These are phyloP conservation scores for Aphidius colemani DNA, from an alignment of 2,888 invertebrate genomes.

Conservation along the genomic window DNA sequence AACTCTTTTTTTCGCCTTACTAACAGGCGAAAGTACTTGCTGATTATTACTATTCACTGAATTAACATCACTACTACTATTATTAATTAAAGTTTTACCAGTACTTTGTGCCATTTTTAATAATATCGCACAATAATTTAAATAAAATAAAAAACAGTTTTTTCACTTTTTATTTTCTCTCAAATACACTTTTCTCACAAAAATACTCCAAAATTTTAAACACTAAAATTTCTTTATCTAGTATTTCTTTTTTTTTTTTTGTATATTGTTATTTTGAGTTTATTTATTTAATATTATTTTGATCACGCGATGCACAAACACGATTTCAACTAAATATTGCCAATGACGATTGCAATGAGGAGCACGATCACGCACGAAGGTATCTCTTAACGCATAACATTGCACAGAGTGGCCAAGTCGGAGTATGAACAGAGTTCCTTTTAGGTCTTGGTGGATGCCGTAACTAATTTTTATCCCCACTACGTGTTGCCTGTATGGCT, in stretches of 20 bases:
- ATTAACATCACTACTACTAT: conserved; percentile 57
- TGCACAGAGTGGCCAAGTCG: conserved; percentile 55
- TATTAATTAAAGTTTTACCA: conserved; percentile 60
- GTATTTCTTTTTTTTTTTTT: not conserved
- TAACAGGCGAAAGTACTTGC: conserved; percentile 46
- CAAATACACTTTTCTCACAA: no score
- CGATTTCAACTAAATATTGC: conserved; percentile 9
- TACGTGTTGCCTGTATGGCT: conserved; percentile 31
- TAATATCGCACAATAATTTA: conserved; percentile 3
- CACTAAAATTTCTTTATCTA: conserved; percentile 1
- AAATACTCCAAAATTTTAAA: conserved; percentile 3
- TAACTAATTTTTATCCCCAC: conserved; percentile 51
- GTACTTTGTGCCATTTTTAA: conserved; percentile 65
- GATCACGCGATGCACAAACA: conserved; percentile 21
- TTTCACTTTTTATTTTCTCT: not conserved
- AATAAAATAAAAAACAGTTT: not conserved
- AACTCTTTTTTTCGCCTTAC: conserved; percentile 47
- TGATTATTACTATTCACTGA: conserved; percentile 46
- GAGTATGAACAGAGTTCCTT: conserved; percentile 54
- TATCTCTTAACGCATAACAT: conserved; percentile 56
- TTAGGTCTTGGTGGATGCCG: conserved; percentile 58
- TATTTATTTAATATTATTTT: not conserved
- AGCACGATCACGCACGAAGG: conserved; percentile 41
- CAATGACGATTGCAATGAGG: conserved; percentile 43
- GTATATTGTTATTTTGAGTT: not conserved